Percentiles rank a stretch among this genome's conserved stretches.
These are phyloP conservation scores for Cyprinella venusta DNA, from an alignment of 2,797 vertebrate genomes.

Conservation along the genomic window DNA sequence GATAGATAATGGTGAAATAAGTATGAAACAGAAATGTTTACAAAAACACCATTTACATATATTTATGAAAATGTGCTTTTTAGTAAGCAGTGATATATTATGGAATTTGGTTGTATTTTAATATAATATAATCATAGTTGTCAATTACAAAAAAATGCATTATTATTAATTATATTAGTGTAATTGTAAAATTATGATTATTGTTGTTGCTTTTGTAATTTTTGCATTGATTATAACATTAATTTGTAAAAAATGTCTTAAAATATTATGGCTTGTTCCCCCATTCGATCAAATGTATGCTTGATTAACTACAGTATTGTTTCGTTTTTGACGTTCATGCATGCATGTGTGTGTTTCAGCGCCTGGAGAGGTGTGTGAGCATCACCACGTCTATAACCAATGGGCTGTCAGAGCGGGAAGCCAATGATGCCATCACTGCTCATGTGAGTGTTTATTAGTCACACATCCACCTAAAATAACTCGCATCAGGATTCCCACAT, in stretches of 20 bases:
- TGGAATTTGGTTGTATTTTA: neutral
- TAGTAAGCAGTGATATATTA: neutral
- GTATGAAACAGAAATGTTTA: neutral
- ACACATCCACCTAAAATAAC: neutral
- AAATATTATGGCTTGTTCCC: neutral
- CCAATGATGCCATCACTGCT: conserved; percentile 92
- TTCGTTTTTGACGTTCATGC: conserved; percentile 3
- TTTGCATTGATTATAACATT: neutral
- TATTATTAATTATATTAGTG: neutral
- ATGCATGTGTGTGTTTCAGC: conserved; percentile 70
- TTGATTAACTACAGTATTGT: neutral
- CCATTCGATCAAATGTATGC: neutral
- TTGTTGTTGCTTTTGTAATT: neutral
- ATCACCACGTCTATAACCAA: conserved; percentile 85
- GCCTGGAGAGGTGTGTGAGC: conserved; percentile 86
- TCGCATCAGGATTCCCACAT: neutral
- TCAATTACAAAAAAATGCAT: neutral
- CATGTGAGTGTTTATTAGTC: conserved; percentile 79
- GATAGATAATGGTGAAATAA: neutral
- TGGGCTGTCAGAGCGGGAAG: conserved; percentile 90
- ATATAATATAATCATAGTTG: neutral
- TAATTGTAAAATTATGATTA: neutral
- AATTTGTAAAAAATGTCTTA: neutral
- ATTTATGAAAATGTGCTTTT: neutral
- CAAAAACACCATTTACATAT: neutral